Evolutionary conservation across 1,140 invertebrate genomes (phyloP), one percentile per base, ranked within the genome.

Genomic region (Platyscapa corneri): DNA sequence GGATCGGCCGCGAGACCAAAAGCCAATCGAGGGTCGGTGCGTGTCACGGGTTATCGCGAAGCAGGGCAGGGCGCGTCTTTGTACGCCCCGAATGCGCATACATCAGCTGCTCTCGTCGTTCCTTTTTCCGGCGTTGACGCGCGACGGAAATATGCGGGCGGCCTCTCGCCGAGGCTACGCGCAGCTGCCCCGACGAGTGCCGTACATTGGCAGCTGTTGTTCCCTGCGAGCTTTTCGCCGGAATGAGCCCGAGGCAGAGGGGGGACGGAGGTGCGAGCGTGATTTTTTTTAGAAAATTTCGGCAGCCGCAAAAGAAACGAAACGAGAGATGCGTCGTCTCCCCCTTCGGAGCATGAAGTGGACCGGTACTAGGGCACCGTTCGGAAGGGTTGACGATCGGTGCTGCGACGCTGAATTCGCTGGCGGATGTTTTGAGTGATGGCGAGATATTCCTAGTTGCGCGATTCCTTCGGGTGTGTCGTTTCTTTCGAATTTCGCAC

Each of bases 61-160:
- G n/a, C n/a, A n/a, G 12, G 49, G 18, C 10, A 37, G 34, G 67
- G 34, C 30, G 67, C 12, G 34, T 70, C 32, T 37, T 34, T 37
- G 32, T 70, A 32, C 18, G 67, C 32, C 20, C 20, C 56, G 56
- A 60, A 60, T n/a, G n/a, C 14, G 56, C 27, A 60, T 27, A 8
- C 72, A 75, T 75, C 72, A 75, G 72, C 72, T 75, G 72, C 72
- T 75, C 42, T 75, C 27, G 39, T 75, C 27, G 39, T 49, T 75
- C 42, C 42, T 75, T 46, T 18, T 60, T 75, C 34, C 70, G 37
- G 1, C 23, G 3, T 27, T 27, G 70, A 6, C 37, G 42, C n/a
- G 46, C 46, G 46, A 77, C 75, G 75, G 75, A 77, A 77, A 56
- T 53, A 77, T 46, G 75, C 75, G 75, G n/a, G 2, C n/a, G 30